A percentile compares a stretch with the other conserved stretches of the same genome.
phyloP scores from a whole-genome alignment of 2,888 invertebrate species.

The Neria commutata region DNA sequence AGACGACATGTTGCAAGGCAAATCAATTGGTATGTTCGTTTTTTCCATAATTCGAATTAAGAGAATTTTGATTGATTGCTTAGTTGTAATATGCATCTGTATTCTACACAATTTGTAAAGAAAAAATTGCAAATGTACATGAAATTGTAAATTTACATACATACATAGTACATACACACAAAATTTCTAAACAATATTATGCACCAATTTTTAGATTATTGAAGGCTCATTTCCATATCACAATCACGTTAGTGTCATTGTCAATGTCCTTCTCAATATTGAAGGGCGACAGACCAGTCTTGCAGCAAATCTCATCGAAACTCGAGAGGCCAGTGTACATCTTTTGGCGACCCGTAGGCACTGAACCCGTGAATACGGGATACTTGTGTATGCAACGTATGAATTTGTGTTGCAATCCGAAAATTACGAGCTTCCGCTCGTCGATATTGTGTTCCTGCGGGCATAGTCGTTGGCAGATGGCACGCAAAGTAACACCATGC shows the following conservation, averaged over 20 bases:
- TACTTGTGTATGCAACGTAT: conserved; percentile 68
- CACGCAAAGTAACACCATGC: conserved; percentile 72
- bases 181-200: too few species aligned
- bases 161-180: too few species aligned
- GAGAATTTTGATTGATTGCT: too few species aligned
- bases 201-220: too few species aligned
- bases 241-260: conserved; percentile 78
- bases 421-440: conserved; percentile 66
- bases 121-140: too few species aligned
- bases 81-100: too few species aligned
- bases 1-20: too few species aligned
- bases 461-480: conserved; percentile 72
- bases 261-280: conserved; percentile 84
- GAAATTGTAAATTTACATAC: too few species aligned
- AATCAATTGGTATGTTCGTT: too few species aligned
- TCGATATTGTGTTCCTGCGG: conserved; percentile 65
- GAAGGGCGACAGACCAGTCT: conserved; percentile 75
- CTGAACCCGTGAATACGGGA: conserved; percentile 63
- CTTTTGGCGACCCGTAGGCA: conserved; percentile 65
- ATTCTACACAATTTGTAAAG: too few species aligned
- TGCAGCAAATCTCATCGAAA: conserved; percentile 90
- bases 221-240: conserved; percentile 84
- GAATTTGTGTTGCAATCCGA: conserved; percentile 67
- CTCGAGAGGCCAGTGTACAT: conserved; percentile 82
- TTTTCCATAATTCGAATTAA: too few species aligned